phyloP scores from a whole-genome alignment of 1,140 invertebrate species.

The Drosophila murphyi region DNA sequence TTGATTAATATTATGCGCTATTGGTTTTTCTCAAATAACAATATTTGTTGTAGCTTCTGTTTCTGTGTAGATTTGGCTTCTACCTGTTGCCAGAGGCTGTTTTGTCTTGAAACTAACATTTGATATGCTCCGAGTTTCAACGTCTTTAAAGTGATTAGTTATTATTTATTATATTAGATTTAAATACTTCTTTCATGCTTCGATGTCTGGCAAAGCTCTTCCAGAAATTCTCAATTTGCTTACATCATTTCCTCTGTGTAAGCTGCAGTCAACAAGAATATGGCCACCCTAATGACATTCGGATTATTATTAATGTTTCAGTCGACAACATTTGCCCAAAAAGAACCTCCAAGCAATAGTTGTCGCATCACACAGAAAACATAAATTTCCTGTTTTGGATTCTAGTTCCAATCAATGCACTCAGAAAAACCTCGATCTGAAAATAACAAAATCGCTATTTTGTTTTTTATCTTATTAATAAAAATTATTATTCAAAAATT shows the following conservation, averaged over 20 bases:
- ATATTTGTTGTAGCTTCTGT: neutral
- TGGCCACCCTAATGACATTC: conserved; percentile 1
- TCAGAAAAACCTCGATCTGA: neutral
- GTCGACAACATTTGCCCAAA: conserved; percentile 1
- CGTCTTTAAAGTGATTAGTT: too few relatives aligned
- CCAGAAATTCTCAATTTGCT: neutral
- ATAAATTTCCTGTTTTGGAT: conserved; percentile 34
- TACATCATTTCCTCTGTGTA: conserved; percentile 21
- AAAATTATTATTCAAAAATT: too few relatives aligned
- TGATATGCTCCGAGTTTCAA: too few relatives aligned
- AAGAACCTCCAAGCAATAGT: conserved; percentile 4
- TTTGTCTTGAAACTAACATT: too few relatives aligned
- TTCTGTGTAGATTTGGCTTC: too few relatives aligned
- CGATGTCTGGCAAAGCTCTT: neutral
- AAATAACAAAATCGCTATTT: too few relatives aligned
- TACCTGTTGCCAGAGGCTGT: too few relatives aligned
- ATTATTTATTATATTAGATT: neutral
- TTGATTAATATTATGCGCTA: too few relatives aligned
- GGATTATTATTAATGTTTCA: neutral
- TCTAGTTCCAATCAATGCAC: neutral
- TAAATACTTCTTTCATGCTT: neutral
- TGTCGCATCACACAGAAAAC: conserved; percentile 11
- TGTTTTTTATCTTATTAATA: too few relatives aligned
- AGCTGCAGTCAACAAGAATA: conserved; percentile 8
- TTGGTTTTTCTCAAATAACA: too few relatives aligned